These are phyloP conservation scores for Hirtodrosophila histrioides DNA, from an alignment of 2,888 invertebrate genomes.

Conservation along the genomic window DNA sequence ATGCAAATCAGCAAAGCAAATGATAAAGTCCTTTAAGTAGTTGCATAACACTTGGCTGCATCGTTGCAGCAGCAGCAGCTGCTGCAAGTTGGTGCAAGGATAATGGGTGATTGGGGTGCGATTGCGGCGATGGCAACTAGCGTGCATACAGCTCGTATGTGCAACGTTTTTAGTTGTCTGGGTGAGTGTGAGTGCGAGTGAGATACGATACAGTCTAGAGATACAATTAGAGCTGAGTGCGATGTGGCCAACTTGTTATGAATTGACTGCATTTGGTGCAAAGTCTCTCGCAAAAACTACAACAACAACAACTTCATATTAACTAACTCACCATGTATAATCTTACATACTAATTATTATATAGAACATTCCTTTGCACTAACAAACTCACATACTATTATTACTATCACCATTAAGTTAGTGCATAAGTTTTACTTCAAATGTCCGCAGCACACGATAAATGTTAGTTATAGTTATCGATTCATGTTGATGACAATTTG, in stretches of 20 bases:
- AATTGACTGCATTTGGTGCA: constrained; percentile 51
- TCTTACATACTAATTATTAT: constrained; percentile 33
- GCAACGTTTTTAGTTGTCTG: constrained; percentile 74
- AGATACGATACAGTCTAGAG: not conserved
- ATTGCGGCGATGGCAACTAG: constrained; percentile 65
- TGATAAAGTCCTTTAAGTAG: constrained; percentile 77
- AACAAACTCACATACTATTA: constrained; percentile 12
- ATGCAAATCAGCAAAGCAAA: constrained; percentile 65
- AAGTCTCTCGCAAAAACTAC: constrained; percentile 22
- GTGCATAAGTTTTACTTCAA: constrained; percentile 57
- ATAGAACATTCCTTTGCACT: constrained; percentile 16
- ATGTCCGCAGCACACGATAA: constrained; percentile 23
- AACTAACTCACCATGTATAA: constrained; percentile 58
- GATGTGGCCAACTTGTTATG: constrained; percentile 59
- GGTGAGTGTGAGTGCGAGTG: constrained; percentile 37
- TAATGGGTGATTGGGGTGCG: constrained; percentile 41
- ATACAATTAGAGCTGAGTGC: constrained; percentile 3
- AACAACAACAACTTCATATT: constrained; percentile 39
- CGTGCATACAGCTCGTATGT: constrained; percentile 77
- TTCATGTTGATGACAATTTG: constrained; percentile 53
- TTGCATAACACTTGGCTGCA: constrained; percentile 78
- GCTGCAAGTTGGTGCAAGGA: not conserved
- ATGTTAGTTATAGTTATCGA: constrained; percentile 68
- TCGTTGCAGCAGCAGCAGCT: constrained; percentile 30
- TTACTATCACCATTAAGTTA: constrained; percentile 28